These are phyloP conservation scores for Rutilus rutilus DNA, from an alignment of 2,113 vertebrate genomes.

Conservation along the genomic window DNA sequence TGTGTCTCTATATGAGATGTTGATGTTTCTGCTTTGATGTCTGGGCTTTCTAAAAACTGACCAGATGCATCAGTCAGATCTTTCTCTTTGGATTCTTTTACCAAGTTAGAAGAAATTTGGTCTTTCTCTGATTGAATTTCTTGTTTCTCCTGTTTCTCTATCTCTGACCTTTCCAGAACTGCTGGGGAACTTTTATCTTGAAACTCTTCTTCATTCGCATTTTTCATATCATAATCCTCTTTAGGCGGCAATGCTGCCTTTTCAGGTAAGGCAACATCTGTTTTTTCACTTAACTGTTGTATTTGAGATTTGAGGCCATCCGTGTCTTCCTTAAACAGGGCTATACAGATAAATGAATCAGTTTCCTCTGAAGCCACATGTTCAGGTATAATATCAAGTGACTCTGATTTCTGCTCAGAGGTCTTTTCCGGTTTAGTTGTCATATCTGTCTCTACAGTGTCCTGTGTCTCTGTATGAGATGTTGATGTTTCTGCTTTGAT, in stretches of 20 bases:
- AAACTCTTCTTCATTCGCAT: not conserved
- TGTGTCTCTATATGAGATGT: not conserved
- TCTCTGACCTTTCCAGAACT: constrained; percentile 26
- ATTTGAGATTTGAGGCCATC: constrained; percentile 16
- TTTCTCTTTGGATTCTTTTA: constrained; percentile 21
- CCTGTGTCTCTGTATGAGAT: not conserved
- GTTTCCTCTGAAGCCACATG: constrained; percentile 14
- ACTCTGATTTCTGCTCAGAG: constrained; percentile 15
- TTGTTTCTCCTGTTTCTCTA: constrained; percentile 33
- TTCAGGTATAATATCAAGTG: constrained; percentile 14
- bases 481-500: constrained; percentile 16
- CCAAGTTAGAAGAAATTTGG: constrained; percentile 20
- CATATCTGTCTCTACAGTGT: not conserved
- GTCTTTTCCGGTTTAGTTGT: constrained; percentile 29
- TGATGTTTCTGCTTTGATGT: constrained; percentile 16
- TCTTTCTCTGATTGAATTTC: constrained; percentile 37
- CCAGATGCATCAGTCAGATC: constrained; percentile 25
- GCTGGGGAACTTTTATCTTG: constrained; percentile 13
- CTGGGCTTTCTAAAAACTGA: not conserved
- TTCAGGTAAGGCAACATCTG: constrained; percentile 16
- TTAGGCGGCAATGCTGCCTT: constrained; percentile 30
- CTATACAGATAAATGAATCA: constrained; percentile 1
- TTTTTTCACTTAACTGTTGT: constrained; percentile 36
- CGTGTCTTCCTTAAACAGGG: constrained; percentile 21
- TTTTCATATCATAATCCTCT: constrained; percentile 49